Evolutionary conservation across 2,888 invertebrate species (phyloP).

Genomic region (Chrysina gloriosa): DNA sequence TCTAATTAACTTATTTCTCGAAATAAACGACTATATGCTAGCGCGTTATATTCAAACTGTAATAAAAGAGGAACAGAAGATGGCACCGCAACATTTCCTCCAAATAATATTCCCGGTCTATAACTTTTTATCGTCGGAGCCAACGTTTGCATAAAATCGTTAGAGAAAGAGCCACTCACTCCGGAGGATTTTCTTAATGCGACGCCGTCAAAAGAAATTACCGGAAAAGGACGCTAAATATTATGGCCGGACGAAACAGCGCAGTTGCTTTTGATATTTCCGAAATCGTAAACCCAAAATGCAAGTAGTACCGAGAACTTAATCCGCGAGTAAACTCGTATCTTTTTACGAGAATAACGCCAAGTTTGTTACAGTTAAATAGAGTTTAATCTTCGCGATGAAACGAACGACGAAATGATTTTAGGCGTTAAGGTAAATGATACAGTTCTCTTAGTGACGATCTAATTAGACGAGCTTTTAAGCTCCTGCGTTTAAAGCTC

Average conservation of each 20-base stretch:
- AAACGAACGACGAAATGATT: too few species aligned
- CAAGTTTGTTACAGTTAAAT: too few species aligned
- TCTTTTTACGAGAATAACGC: conserved; percentile 10
- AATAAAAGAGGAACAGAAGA: too few species aligned
- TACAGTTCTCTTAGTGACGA: too few species aligned
- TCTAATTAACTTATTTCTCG: too few species aligned
- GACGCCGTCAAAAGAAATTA: conserved; percentile 15
- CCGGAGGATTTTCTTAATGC: conserved; percentile 28
- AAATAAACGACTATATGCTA: too few species aligned
- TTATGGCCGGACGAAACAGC: not conserved
- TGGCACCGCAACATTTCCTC: not conserved
- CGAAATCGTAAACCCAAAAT: not conserved
- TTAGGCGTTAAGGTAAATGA: too few species aligned
- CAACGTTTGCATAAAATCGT: conserved; percentile 27
- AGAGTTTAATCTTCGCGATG: too few species aligned
- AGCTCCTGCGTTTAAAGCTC: too few species aligned
- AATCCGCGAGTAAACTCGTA: conserved; percentile 7
- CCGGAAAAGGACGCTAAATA: conserved; percentile 17
- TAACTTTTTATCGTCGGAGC: conserved; percentile 25
- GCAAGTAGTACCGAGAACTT: not conserved
- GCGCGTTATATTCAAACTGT: too few species aligned
- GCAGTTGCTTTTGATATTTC: not conserved
- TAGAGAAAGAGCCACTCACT: conserved; percentile 8
- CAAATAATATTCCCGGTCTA: not conserved
- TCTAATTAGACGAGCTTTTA: too few species aligned